A percentile compares a stretch with the other conserved stretches of the same genome.
Evolutionary conservation across 2,113 vertebrate genomes (phyloP).

Genomic region (Gymnobelideus leadbeateri): DNA sequence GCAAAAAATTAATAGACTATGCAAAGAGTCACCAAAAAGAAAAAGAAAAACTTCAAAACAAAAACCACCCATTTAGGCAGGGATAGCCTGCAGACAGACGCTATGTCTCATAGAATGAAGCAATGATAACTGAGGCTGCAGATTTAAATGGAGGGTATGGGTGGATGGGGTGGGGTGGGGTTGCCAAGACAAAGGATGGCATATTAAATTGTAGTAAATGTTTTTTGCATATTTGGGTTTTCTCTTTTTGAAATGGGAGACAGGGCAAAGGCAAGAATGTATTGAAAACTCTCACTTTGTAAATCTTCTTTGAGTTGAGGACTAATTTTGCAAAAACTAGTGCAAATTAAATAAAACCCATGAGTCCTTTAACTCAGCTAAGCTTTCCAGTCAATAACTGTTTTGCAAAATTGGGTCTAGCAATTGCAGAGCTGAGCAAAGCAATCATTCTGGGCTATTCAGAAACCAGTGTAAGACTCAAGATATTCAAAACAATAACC

Average conservation of each 20-base stretch:
- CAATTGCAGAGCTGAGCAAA: background rate
- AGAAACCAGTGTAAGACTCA: conserved; percentile 38
- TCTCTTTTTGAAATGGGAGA: conserved; percentile 13
- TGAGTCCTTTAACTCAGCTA: conserved; percentile 31
- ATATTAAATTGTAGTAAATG: conserved; percentile 14
- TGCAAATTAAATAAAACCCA: conserved; percentile 13
- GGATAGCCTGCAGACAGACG: background rate
- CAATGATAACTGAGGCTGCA: background rate
- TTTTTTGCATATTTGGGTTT: background rate
- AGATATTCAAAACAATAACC: conserved; percentile 16
- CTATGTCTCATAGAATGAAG: background rate
- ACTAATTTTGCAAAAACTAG: background rate
- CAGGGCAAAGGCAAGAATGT: background rate
- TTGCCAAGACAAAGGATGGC: background rate
- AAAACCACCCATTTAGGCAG: background rate
- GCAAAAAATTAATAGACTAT: background rate
- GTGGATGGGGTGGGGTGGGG: background rate
- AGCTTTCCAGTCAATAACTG: conserved; percentile 17
- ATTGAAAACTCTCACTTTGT: background rate
- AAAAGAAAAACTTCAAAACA: background rate
- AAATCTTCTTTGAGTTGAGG: background rate
- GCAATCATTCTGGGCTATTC: conserved; percentile 39
- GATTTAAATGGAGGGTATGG: conserved; percentile 2
- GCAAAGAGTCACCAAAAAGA: conserved; percentile 21
- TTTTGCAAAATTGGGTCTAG: conserved; percentile 47